Evolutionary conservation across 2,797 vertebrate genomes (phyloP).

Genomic region (Rachycentron canadum): DNA sequence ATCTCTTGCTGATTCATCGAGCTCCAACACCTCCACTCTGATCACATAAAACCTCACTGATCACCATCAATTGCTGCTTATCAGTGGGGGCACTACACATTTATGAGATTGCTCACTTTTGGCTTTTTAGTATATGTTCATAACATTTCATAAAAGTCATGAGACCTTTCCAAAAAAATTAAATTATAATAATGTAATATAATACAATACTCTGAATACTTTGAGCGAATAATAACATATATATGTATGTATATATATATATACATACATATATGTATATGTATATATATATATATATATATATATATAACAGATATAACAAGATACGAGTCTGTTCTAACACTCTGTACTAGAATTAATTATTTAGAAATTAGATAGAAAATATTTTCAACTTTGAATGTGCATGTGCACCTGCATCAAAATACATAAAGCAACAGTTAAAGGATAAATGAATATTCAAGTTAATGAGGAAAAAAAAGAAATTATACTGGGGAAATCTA

Average conservation of each 20-base stretch:
- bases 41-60: slow-evolving; percentile 49
- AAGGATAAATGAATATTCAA: background rate
- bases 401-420: background rate
- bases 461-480: background rate
- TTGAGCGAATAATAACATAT: too few relatives aligned
- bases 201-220: background rate
- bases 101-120: background rate
- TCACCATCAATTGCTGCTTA: slow-evolving; percentile 34
- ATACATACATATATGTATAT: too few relatives aligned
- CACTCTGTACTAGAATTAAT: too few relatives aligned
- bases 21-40: slow-evolving; percentile 42
- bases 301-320: background rate
- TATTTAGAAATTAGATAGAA: too few relatives aligned
- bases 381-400: background rate
- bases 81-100: slow-evolving; percentile 5
- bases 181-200: too few relatives aligned
- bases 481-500: too few relatives aligned
- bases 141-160: background rate
- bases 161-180: background rate
- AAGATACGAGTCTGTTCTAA: background rate
- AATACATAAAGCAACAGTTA: background rate
- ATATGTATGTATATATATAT: too few relatives aligned
- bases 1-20: slow-evolving; percentile 50
- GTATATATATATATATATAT: too few relatives aligned
- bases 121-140: background rate